A percentile compares a stretch with the other conserved stretches of the same genome.
These are phyloP conservation scores for Tenualosa ilisha DNA, from an alignment of 2,797 vertebrate genomes.

Conservation along the genomic window DNA sequence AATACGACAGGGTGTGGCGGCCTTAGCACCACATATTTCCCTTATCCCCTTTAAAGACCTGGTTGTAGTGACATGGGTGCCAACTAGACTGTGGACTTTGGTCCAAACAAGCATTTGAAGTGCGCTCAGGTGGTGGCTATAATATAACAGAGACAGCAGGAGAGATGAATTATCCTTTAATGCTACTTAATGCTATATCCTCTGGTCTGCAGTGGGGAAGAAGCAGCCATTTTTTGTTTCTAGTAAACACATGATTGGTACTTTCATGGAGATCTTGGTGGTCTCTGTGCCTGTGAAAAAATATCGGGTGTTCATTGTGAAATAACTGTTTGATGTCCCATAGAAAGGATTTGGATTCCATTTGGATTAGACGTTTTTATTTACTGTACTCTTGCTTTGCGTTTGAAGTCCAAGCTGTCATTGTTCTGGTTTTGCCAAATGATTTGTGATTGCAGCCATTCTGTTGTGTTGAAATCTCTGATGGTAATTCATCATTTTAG, in stretches of 20 bases:
- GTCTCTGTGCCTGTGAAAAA: constrained; percentile 5
- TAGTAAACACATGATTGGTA: constrained; percentile 18
- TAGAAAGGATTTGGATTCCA: constrained; percentile 39
- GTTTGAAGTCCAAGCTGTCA: constrained; percentile 26
- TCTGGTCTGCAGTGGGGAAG: not conserved
- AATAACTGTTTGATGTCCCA: constrained; percentile 61
- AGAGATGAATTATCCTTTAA: constrained; percentile 19
- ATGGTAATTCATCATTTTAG: not conserved
- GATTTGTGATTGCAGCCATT: not conserved
- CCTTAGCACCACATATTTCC: not conserved
- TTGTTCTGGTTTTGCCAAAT: constrained; percentile 14
- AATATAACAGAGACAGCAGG: constrained; percentile 13
- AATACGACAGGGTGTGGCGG: not conserved
- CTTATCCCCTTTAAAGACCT: constrained; percentile 15
- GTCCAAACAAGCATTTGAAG: constrained; percentile 17
- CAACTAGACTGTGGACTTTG: constrained; percentile 16
- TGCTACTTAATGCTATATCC: constrained; percentile 13
- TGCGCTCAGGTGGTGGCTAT: not conserved
- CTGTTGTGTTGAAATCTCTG: not conserved
- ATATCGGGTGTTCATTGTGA: constrained; percentile 31
- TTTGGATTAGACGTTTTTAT: constrained; percentile 14
- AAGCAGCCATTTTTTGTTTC: constrained; percentile 16
- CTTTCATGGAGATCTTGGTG: constrained; percentile 18
- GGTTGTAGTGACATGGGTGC: not conserved
- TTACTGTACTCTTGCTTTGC: constrained; percentile 19